These are phyloP conservation scores for Monopis laevigella DNA, from an alignment of 2,888 invertebrate species.

Conservation along the genomic window DNA sequence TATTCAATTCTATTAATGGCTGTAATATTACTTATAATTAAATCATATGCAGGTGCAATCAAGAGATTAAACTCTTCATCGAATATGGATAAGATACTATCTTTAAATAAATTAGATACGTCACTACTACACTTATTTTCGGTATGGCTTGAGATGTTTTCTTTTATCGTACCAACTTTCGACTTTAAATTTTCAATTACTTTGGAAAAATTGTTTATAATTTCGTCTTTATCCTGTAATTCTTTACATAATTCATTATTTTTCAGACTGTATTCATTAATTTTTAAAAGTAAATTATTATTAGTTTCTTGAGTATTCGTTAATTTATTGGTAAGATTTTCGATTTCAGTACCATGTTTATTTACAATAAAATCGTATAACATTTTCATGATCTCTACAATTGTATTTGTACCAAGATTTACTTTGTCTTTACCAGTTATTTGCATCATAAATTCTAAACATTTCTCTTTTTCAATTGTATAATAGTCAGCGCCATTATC, in stretches of 20 bases:
- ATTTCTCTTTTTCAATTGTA: constrained; percentile 38
- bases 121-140: constrained; percentile 4
- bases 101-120: constrained; percentile 29
- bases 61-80: constrained; percentile 35
- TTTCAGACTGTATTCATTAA: constrained; percentile 25
- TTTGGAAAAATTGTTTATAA: constrained; percentile 26
- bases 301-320: constrained; percentile 38
- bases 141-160: not conserved
- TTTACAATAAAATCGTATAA: constrained; percentile 35
- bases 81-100: constrained; percentile 32
- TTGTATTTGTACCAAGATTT: constrained; percentile 29
- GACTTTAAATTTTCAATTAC: constrained; percentile 29
- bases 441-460: constrained; percentile 40
- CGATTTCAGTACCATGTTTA: constrained; percentile 42
- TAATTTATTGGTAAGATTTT: constrained; percentile 45
- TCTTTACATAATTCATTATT: constrained; percentile 27
- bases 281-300: constrained; percentile 27
- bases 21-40: constrained; percentile 27
- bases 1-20: constrained; percentile 27
- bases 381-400: constrained; percentile 47
- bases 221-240: constrained; percentile 30
- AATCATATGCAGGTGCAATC: constrained; percentile 32
- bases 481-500: not conserved
- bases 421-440: constrained; percentile 33
- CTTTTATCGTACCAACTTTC: constrained; percentile 5